These are phyloP conservation scores for Drosophila ercepeae DNA, from an alignment of 1,140 invertebrate species.

Conservation along the genomic window DNA sequence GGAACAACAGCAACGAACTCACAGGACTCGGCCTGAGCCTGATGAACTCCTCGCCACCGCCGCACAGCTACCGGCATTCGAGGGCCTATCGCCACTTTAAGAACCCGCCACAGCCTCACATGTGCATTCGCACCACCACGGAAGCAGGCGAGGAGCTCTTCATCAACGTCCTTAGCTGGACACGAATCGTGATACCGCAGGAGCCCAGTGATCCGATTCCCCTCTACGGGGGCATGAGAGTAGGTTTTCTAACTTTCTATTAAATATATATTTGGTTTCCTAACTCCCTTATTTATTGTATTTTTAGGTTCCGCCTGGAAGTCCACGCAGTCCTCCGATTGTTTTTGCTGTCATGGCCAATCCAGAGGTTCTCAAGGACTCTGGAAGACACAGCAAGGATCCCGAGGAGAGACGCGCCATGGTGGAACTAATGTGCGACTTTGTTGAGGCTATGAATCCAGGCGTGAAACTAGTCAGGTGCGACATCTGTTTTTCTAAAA, in stretches of 20 bases:
- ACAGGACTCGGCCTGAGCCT: constrained; percentile 58
- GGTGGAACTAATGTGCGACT: constrained; percentile 88
- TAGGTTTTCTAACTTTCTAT: constrained; percentile 62
- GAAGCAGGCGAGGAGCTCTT: constrained; percentile 86
- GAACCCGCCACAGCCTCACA: constrained; percentile 89
- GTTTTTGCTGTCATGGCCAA: constrained; percentile 90
- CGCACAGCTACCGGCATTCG: constrained; percentile 84
- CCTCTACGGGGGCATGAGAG: constrained; percentile 89
- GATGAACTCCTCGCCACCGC: constrained; percentile 79
- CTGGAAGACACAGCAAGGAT: constrained; percentile 88
- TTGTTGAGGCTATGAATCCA: constrained; percentile 89
- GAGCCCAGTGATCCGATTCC: constrained; percentile 87
- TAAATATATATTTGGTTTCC: constrained; percentile 45
- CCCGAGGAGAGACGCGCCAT: constrained; percentile 86
- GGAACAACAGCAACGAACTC: constrained; percentile 46
- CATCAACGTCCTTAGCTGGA: constrained; percentile 90
- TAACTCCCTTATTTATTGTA: background rate
- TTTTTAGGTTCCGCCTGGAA: constrained; percentile 85
- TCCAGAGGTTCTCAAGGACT: constrained; percentile 87
- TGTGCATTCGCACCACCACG: constrained; percentile 89
- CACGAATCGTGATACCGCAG: constrained; percentile 87
- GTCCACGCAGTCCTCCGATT: constrained; percentile 85
- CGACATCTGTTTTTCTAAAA: too few species aligned
- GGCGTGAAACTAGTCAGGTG: constrained; percentile 85
- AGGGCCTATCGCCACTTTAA: constrained; percentile 87